phyloP scores from a whole-genome alignment of 1,140 invertebrate species.

The Apis florea region DNA sequence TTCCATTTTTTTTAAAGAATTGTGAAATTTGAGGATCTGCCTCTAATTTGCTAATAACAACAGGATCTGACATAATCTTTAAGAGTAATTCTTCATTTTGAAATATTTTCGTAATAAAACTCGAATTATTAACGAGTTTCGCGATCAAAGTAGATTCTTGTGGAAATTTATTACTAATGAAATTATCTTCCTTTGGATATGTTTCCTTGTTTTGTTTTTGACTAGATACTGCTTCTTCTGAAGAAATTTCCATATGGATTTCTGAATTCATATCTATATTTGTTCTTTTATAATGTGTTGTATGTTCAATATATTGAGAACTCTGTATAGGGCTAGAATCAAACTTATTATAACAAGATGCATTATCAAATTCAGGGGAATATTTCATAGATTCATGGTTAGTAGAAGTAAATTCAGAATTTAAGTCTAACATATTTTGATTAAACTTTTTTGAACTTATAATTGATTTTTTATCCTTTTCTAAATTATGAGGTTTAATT shows the following conservation, averaged over 20 bases:
- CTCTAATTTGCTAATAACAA: slow-evolving; percentile 61
- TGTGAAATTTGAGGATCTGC: slow-evolving; percentile 69
- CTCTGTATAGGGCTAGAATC: slow-evolving; percentile 37
- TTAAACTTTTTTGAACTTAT: slow-evolving; percentile 29
- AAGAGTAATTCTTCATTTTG: slow-evolving; percentile 70
- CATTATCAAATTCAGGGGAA: slow-evolving; percentile 32
- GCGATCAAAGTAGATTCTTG: slow-evolving; percentile 59
- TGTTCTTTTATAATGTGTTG: not conserved
- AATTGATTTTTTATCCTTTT: slow-evolving; percentile 24
- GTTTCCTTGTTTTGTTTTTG: slow-evolving; percentile 58
- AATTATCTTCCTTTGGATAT: slow-evolving; percentile 47
- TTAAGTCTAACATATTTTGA: slow-evolving; percentile 31
- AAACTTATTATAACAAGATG: slow-evolving; percentile 38
- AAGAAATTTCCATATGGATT: slow-evolving; percentile 12
- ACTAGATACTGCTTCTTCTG: slow-evolving; percentile 45
- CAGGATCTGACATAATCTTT: slow-evolving; percentile 73
- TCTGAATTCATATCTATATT: not conserved
- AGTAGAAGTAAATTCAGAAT: slow-evolving; percentile 44
- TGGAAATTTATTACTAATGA: slow-evolving; percentile 59
- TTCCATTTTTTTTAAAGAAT: slow-evolving; percentile 65
- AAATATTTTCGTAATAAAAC: slow-evolving; percentile 71
- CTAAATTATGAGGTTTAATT: slow-evolving; percentile 15
- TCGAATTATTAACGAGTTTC: slow-evolving; percentile 70
- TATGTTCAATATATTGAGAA: slow-evolving; percentile 1
- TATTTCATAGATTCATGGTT: slow-evolving; percentile 36